These are phyloP conservation scores for Malacosoma neustria DNA, from an alignment of 2,888 invertebrate genomes.

Conservation along the genomic window DNA sequence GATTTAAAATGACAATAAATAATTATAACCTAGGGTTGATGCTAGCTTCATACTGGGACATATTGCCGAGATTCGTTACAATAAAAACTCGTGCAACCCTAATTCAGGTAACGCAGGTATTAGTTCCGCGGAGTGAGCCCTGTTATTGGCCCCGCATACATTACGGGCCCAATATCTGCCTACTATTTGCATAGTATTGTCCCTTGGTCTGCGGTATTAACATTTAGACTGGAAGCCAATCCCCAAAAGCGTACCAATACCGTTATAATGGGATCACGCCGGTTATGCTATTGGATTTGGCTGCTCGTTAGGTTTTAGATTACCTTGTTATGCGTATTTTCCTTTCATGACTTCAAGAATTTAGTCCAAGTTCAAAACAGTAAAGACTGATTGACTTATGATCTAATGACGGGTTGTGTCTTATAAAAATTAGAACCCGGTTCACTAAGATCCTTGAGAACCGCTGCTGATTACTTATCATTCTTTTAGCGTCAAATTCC, in stretches of 20 bases:
- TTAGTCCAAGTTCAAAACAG: no score
- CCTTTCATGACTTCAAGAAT: no score
- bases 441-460: no score
- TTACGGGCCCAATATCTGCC: constrained; percentile 42
- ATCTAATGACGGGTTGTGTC: no score
- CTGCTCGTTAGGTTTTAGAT: constrained; percentile 1
- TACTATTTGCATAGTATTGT: constrained; percentile 61
- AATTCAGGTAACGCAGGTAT: constrained; percentile 19
- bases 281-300: constrained; percentile 3
- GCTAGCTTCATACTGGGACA: no score
- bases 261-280: constrained; percentile 18
- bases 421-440: no score
- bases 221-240: constrained; percentile 47
- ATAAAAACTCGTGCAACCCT: background rate
- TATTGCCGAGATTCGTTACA: no score
- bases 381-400: no score
- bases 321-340: constrained; percentile 1
- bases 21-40: no score
- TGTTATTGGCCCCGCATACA: constrained; percentile 43
- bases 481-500: no score
- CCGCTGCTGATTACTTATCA: no score
- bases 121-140: constrained; percentile 15
- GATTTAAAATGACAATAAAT: no score
- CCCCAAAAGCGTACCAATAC: constrained; percentile 24
- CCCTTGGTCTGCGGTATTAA: constrained; percentile 39